These are phyloP conservation scores for Tyrophagus putrescentiae DNA, from an alignment of 1,140 invertebrate genomes.

Conservation along the genomic window DNA sequence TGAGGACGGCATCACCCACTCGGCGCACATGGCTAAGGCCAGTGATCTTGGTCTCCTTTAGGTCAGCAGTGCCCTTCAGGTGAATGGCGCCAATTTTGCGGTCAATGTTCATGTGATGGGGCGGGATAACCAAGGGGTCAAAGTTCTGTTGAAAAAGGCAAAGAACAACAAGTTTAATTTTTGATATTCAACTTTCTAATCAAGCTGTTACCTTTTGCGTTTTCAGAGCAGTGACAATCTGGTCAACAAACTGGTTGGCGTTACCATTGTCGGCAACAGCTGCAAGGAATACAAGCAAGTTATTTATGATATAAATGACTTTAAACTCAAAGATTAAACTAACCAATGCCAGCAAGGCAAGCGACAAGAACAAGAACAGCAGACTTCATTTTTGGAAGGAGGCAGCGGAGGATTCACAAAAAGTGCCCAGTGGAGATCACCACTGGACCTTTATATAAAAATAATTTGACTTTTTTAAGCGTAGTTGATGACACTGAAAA, in stretches of 20 bases:
- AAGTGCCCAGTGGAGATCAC: no score
- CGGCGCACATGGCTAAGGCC: not conserved
- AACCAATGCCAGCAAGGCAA: not conserved
- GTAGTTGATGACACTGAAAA: no score
- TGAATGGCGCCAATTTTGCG: constrained; percentile 1
- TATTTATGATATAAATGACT: not conserved
- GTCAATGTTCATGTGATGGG: not conserved
- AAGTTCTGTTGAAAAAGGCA: no score
- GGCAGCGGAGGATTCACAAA: no score
- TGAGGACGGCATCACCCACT: not conserved
- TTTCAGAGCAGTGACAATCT: constrained; percentile 7
- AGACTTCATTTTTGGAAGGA: no score
- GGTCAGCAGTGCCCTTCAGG: not conserved
- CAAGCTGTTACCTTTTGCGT: no score
- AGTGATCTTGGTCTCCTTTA: not conserved
- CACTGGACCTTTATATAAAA: no score
- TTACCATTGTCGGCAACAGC: not conserved
- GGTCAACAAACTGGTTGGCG: constrained; percentile 12
- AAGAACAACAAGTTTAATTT: no score
- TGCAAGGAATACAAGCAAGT: not conserved
- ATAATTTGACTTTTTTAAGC: no score
- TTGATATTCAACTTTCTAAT: no score
- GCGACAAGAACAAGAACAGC: not conserved
- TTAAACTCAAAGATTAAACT: not conserved
- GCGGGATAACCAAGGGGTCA: constrained; percentile 1